These are phyloP conservation scores for Chrysemys picta DNA, from an alignment of 2,113 vertebrate species.

Conservation along the genomic window DNA sequence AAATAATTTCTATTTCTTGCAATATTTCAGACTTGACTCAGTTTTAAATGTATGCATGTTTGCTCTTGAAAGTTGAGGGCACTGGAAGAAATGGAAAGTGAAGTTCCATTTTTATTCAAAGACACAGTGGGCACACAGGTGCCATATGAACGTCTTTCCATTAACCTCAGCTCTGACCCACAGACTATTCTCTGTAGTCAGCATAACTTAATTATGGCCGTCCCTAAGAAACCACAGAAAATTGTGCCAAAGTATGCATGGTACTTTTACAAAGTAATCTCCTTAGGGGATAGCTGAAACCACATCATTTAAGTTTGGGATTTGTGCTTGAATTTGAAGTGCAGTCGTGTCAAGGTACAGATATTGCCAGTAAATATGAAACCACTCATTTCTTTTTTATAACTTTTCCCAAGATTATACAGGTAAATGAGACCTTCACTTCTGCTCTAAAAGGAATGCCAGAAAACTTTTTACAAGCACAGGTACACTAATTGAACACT, in stretches of 20 bases:
- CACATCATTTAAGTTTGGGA: background rate
- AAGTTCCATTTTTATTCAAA: background rate
- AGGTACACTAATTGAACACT: background rate
- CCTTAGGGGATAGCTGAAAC: background rate
- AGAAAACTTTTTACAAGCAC: slow-evolving; percentile 13
- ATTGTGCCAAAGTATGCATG: rapidly evolving
- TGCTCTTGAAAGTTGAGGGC: background rate
- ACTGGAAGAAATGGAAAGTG: background rate
- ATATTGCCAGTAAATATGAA: background rate
- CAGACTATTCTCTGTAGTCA: background rate
- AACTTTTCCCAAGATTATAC: background rate
- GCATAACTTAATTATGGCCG: background rate
- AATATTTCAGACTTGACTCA: rapidly evolving
- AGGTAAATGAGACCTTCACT: background rate
- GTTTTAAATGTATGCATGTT: background rate
- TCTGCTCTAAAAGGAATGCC: background rate
- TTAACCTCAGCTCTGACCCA: background rate
- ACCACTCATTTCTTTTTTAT: background rate
- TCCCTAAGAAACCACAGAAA: slow-evolving; percentile 2
- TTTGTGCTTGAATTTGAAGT: background rate
- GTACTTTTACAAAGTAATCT: background rate
- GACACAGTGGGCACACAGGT: background rate
- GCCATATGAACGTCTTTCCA: background rate
- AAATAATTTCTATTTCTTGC: background rate
- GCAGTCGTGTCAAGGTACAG: background rate